phyloP scores from a whole-genome alignment of 2,888 invertebrate genomes.

The Drosophila quinaria region DNA sequence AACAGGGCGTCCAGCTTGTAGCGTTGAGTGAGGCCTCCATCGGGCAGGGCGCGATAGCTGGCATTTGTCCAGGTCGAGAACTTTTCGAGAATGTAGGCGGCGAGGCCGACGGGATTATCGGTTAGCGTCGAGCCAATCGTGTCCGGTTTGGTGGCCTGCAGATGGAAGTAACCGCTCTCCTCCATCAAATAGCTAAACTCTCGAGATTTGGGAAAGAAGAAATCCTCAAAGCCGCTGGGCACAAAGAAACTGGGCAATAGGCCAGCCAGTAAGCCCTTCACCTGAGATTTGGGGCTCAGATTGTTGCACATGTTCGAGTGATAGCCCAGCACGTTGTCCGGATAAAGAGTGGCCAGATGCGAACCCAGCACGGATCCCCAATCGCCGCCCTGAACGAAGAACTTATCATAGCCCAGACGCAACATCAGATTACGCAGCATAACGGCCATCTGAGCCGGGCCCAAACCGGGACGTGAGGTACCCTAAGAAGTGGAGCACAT shows the following conservation, averaged over 20 bases:
- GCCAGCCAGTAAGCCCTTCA: slow-evolving; percentile 86
- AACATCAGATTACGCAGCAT: slow-evolving; percentile 90
- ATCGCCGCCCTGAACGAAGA: slow-evolving; percentile 92
- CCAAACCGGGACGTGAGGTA: slow-evolving; percentile 80
- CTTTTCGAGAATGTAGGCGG: slow-evolving; percentile 96
- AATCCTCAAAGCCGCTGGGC: slow-evolving; percentile 86
- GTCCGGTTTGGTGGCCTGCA: slow-evolving; percentile 96
- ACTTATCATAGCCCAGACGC: slow-evolving; percentile 88
- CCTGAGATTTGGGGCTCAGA: slow-evolving; percentile 73
- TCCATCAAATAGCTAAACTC: slow-evolving; percentile 75
- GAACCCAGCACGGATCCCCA: slow-evolving; percentile 91
- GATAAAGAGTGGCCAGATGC: slow-evolving; percentile 89
- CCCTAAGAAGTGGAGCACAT: slow-evolving; percentile 80
- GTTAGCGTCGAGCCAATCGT: slow-evolving; percentile 88
- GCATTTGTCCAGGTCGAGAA: slow-evolving; percentile 91
- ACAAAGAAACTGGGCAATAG: slow-evolving; percentile 88
- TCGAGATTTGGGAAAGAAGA: slow-evolving; percentile 86
- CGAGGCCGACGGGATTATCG: slow-evolving; percentile 91
- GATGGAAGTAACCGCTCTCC: slow-evolving; percentile 89
- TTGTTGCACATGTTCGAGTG: slow-evolving; percentile 89
- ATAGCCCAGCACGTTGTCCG: slow-evolving; percentile 87
- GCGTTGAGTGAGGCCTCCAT: slow-evolving; percentile 88
- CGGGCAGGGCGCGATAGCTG: slow-evolving; percentile 86
- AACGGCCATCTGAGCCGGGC: slow-evolving; percentile 87
- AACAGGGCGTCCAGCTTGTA: slow-evolving; percentile 87